Base-by-base conservation (phyloP, 2,113 vertebrate species). In the Vidua macroura region DNA sequence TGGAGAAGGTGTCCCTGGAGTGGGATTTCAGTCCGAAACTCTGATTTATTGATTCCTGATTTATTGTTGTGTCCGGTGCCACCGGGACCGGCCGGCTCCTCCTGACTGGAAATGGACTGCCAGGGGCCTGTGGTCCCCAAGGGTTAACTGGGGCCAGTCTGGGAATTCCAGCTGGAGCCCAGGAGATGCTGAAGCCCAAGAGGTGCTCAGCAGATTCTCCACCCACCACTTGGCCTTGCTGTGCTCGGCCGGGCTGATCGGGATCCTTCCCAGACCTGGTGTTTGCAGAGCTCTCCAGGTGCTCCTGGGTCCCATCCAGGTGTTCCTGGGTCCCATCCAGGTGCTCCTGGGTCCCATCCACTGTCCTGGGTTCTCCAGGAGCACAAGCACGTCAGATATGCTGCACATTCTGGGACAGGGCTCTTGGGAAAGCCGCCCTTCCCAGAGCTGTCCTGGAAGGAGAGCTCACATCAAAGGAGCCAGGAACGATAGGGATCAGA, bases 11-110 rank as follows among this genome's bases (percentile, higher is more conserved):
- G 86, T 46, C 66, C 44, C 51, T 44, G 33, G 44, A 14, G 27
- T 13, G 43, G 35, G 24, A 22, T 44, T 81, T 33, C 0, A 5
- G 18, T 12, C 25, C 0, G 0, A 27, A 72, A 23, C 25, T 8
- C 25, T 1, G 9, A 37, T 73, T 49, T 39, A 27, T 15, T 31
- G 35, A 8, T 41, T 9, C 9, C 72, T 49, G 19, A 6, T 79
- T 41, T 6, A 5, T 14, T 49, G 59, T 4, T 49, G 83, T 59
- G 35, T 43, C 13, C 0, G 0, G 52, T 20, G 44, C 44, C 2
- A 3, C 46, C 0, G 2, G 44, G 44, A 22, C 52, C 1, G 0
- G 30, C 37, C 3, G 0, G 30, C 25, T 37, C 53, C 23, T 86
- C 73, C 74, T 37, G 28, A 1, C 48, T 5, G 6, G 68, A 33